Base-by-base conservation (phyloP, 2,888 invertebrate species). In the Caenorhabditis wallacei region DNA sequence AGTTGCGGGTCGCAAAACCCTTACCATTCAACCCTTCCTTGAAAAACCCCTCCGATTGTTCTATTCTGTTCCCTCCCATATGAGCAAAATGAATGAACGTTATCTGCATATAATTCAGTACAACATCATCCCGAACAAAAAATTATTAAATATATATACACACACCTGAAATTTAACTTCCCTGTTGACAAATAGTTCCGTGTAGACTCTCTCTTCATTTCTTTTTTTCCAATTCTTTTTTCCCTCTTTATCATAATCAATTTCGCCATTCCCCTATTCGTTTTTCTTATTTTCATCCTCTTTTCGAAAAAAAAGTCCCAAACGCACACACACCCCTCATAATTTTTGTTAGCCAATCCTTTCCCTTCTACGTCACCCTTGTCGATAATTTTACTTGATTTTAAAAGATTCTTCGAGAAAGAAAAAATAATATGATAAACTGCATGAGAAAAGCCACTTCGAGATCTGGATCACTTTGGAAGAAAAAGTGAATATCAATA, bases 61-160 rank as follows among this genome's bases (percentile, higher is more conserved):
- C 57, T 43, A 24, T 53, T 54, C 69, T 61, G 59, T 75, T 68
- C 57, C 74, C 24, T 30, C 30, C 30, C 46, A 70, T 74, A 46
- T 69, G 75, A 70, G 20, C 48, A 48, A 64, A 51, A 64, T 64
- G 64, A 66, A 75, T 81, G 70, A 75, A 74, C 81, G 22, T 64
- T 82, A 78, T 82, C 82, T 82, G 82, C 82, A 82, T 72, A 82
- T 82, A 82, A 30, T 78, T 68, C 66, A 59, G 82, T 82, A 70
- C 79, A 64, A 22, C 56, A 24, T 35, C 59, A 68, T 68, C 48
- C 43, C 30, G 30, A 8, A 3, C 4, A 30, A 30, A 30, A 30
- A 30, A 5, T 8, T 30, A 30, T 30, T 30, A 30, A 5, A 30
- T 30, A 3, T 30, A 30, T 66, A 64, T 43, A 30, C 24, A 10